Evolutionary conservation across 2,888 invertebrate species (phyloP), one percentile per base, ranked within the genome.

Genomic region (Ophion costatus): DNA sequence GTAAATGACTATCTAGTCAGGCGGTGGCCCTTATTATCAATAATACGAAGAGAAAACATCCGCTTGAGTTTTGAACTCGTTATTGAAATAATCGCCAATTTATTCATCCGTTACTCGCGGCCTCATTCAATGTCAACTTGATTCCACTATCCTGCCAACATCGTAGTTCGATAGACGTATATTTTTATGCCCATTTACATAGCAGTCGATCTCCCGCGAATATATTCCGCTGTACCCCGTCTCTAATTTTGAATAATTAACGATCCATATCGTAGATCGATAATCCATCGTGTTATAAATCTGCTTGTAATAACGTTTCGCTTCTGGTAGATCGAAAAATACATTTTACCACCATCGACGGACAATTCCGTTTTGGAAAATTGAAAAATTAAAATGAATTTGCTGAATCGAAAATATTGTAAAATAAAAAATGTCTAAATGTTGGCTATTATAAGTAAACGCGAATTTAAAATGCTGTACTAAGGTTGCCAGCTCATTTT

Each of bases 91-190:
- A 81, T 78, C 78, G 74, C 66, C 38, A 42, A 59, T 81, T 29
- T 70, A 57, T 84, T 78, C 66, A 69, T 29, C 74, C 84, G 84
- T 84, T 84, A 81, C 57, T 73, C 77, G 42, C 38, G 71, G 59
- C 33, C 57, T 61, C 33, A 51, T 70, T 75, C 78, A 84, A 81
- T 78, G 81, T 79, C 78, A 75, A 81, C 74, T 20, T 33, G 57
- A 66, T 64, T 70, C 14, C 57, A 45, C 20, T 69, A 24, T 61
- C 70, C 22, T n/a, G 67, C 24, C 59, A 57, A 56, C 20, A 61
- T 77, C 56, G 57, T 24, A 64, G 51, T 33, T 75, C 45, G 64
- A 64, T 29, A 7, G 29, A 45, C 20, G 22, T 29, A 22, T n/a
- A 20, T 63, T 22, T 29, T 63, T 29, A 20, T 42, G 38, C 57